Conservation (phyloP, 2,888 invertebrate genomes). For the Schrankia costaestrigalis region DNA sequence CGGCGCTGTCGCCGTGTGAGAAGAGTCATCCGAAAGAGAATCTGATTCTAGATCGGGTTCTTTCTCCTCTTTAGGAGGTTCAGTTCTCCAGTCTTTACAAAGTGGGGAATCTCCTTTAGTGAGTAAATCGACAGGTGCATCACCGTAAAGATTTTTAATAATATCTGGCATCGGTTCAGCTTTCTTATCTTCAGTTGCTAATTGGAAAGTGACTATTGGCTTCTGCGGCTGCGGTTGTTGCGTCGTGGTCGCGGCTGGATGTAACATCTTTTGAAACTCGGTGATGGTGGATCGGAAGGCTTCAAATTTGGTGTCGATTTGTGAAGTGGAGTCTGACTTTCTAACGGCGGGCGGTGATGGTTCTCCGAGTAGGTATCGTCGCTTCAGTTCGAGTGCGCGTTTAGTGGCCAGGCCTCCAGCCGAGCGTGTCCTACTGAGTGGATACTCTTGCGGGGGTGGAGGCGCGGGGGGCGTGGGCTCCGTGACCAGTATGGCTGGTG, state of each 20-base stretch:
- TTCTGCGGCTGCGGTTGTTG: slow-evolving; percentile 33
- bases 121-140: slow-evolving; percentile 65
- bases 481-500: slow-evolving; percentile 88
- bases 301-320: slow-evolving; percentile 91
- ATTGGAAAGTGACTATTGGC: slow-evolving; percentile 50
- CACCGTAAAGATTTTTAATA: slow-evolving; percentile 70
- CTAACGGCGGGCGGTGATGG: slow-evolving; percentile 85
- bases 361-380: slow-evolving; percentile 90
- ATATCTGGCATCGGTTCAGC: slow-evolving; percentile 82
- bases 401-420: slow-evolving; percentile 94
- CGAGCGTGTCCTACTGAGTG: slow-evolving; percentile 90
- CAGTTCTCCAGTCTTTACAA: slow-evolving; percentile 69
- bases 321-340: slow-evolving; percentile 91
- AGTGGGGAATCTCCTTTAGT: slow-evolving; percentile 56
- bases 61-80: slow-evolving; percentile 63
- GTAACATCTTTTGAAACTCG: slow-evolving; percentile 92
- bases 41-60: slow-evolving; percentile 82
- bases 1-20: slow-evolving; percentile 60
- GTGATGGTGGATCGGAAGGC: slow-evolving; percentile 92
- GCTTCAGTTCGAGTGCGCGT: slow-evolving; percentile 91
- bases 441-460: slow-evolving; percentile 84
- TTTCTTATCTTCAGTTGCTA: slow-evolving; percentile 61
- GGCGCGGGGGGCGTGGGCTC: slow-evolving; percentile 90
- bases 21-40: slow-evolving; percentile 71
- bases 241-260: slow-evolving; percentile 82